Evolutionary conservation across 2,113 vertebrate genomes (phyloP), one percentile per base, ranked within the genome.

Genomic region (Pteropus alecto): DNA sequence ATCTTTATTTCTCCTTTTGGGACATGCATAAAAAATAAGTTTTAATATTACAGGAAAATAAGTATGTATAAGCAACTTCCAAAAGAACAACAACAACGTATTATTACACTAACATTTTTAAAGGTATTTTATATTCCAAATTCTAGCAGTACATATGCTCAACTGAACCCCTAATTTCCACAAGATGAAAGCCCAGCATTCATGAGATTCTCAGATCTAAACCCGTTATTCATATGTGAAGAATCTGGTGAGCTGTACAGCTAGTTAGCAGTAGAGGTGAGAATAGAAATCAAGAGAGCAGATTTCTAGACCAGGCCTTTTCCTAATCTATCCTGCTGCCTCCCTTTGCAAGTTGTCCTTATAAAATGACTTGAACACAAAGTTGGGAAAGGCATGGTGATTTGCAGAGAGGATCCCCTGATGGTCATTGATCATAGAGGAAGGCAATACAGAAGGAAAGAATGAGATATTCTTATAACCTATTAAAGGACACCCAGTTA

Each of bases 1-100:
- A 95, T 98, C 93, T 98, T 97, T 96, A 97, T 97, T 98, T 98
- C 96, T 90, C 30, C 58, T 88, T 98, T 98, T 82, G 97, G 95
- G 95, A 95, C 81, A 98, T 96, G 90, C 46, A 33, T 73, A 95
- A 98, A 97, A 35, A 94, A 89, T 97, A 98, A 97, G 78, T 96
- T 97, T 90, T 96, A 88, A 81, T 97, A 92, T 96, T 97, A 95
- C 93, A 97, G 96, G 98, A 97, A 94, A 96, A 97, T 94, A 97
- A 98, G 95, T 89, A 93, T 87, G 81, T 89, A 87, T 96, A 58
- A 90, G 38, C 89, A 84, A 84, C n/a, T 97, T 98, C 90, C 96
- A 97, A 97, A 87, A 98, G 48, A 97, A 93, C n/a, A 63, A 70
- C 97, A 92, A 78, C 61, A 97, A 92, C 74, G 97, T 92, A 96